Conservation (phyloP, 2,113 vertebrate genomes). For the Manacus vitellinus region DNA sequence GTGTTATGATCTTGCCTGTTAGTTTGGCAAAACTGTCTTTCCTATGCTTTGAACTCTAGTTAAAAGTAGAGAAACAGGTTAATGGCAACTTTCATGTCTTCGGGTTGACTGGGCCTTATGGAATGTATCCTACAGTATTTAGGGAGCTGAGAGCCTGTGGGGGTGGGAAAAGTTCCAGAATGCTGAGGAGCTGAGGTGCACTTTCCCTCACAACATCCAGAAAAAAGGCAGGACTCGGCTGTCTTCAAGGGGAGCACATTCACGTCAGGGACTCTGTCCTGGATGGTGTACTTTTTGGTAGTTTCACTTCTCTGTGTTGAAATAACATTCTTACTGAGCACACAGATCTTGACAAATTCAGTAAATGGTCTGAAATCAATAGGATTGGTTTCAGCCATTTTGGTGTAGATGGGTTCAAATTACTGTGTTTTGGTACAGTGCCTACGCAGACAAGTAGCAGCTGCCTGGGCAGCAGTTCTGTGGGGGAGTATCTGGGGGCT, state of each 20-base stretch:
- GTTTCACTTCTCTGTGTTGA: background rate
- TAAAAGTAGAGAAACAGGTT: slow-evolving; percentile 22
- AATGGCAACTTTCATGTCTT: background rate
- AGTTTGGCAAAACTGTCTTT: background rate
- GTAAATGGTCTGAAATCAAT: background rate
- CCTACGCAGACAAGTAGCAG: background rate
- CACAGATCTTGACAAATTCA: background rate
- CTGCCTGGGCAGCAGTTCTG: background rate
- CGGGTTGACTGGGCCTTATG: background rate
- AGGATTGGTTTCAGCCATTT: background rate
- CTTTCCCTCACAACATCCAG: background rate
- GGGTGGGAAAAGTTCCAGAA: background rate
- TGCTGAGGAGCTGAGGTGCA: background rate
- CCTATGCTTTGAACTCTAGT: background rate
- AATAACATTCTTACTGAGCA: background rate
- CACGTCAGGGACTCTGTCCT: background rate
- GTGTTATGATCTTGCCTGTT: background rate
- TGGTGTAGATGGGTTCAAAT: background rate
- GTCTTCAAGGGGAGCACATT: background rate
- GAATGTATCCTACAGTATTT: background rate
- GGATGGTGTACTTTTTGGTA: rapidly evolving
- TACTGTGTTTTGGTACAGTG: background rate
- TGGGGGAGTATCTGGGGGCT: background rate
- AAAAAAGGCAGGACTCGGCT: background rate
- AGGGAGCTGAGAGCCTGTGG: background rate